These are phyloP conservation scores for Bubo scandiacus DNA, from an alignment of 2,113 vertebrate genomes.

Conservation along the genomic window DNA sequence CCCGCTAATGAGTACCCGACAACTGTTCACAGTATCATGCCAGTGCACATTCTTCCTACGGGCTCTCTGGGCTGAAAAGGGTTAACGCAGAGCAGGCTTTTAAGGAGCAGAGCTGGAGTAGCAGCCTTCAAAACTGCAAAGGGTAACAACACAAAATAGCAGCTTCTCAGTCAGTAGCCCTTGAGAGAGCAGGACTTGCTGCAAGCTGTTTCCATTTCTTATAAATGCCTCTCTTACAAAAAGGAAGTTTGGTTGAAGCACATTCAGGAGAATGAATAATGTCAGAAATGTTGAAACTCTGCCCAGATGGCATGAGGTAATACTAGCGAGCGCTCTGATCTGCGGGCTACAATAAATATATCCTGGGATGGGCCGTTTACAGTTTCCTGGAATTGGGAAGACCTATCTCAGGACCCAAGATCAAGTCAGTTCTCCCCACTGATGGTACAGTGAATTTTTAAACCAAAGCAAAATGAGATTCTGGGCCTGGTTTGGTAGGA, in stretches of 20 bases:
- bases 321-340: neutral
- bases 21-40: neutral
- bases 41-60: accelerated
- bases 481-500: neutral
- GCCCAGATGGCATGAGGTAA: slow-evolving; percentile 50
- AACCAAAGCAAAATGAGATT: neutral
- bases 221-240: slow-evolving; percentile 55
- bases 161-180: neutral
- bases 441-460: neutral
- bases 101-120: neutral
- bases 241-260: slow-evolving; percentile 38
- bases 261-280: slow-evolving; percentile 9
- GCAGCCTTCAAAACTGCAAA: neutral
- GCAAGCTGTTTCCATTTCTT: slow-evolving; percentile 59
- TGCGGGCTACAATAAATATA: neutral
- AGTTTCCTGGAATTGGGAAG: slow-evolving; percentile 46
- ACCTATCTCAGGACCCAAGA: neutral
- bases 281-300: slow-evolving; percentile 38
- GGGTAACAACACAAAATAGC: neutral
- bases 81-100: neutral
- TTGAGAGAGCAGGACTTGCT: neutral
- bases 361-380: slow-evolving; percentile 3
- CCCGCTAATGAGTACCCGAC: neutral
- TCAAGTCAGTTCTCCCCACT: neutral
- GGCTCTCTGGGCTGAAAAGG: neutral